Conservation (phyloP, 2,888 invertebrate genomes). For the Drosophila maculinotata region DNA sequence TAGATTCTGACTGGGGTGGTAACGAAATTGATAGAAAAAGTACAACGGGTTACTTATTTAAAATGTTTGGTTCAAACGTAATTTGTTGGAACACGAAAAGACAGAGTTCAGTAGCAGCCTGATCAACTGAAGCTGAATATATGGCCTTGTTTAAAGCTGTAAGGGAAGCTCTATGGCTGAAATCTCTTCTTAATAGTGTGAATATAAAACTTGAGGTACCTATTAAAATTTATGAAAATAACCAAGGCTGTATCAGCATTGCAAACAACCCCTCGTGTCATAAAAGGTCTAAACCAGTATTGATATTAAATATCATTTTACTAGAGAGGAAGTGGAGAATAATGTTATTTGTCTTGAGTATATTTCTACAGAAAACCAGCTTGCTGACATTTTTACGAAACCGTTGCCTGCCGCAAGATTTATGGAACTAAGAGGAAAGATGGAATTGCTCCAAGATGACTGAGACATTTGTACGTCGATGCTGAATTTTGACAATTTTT, state of each 20-base stretch:
- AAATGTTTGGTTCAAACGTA: constrained; percentile 41
- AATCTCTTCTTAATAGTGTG: too few species aligned
- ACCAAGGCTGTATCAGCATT: constrained; percentile 47
- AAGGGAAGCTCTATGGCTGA: too few species aligned
- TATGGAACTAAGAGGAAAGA: too few species aligned
- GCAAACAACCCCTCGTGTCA: constrained; percentile 30
- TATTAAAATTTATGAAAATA: constrained; percentile 35
- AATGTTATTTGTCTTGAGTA: constrained; percentile 26
- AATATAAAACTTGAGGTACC: constrained; percentile 5
- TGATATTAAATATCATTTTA: constrained; percentile 53
- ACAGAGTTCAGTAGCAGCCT: too few species aligned
- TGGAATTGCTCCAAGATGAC: constrained; percentile 9
- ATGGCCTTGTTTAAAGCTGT: too few species aligned
- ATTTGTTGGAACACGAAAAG: constrained; percentile 45
- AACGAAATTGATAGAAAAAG: constrained; percentile 35
- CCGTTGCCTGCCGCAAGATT: too few species aligned
- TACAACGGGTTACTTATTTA: constrained; percentile 35
- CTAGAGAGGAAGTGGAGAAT: constrained; percentile 47
- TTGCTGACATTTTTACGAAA: too few species aligned
- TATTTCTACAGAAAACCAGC: constrained; percentile 41
- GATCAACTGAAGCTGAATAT: too few species aligned
- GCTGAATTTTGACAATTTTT: too few species aligned
- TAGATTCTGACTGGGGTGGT: constrained; percentile 48
- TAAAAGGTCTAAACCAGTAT: constrained; percentile 47
- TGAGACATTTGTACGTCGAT: too few species aligned